Evolutionary conservation across 2,113 vertebrate species (phyloP).

Genomic region (Pogona vitticeps): DNA sequence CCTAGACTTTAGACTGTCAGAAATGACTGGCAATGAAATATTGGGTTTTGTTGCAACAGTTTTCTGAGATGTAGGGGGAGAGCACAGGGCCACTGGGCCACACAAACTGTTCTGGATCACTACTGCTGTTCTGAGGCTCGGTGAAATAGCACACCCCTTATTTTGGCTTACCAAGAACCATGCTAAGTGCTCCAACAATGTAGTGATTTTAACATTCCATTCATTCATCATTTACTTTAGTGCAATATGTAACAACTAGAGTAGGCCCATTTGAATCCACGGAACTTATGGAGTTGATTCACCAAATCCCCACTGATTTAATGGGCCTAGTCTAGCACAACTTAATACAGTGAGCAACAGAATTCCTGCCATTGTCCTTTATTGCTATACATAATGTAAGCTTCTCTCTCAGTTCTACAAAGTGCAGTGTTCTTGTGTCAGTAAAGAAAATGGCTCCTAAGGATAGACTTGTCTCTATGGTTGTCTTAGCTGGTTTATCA

Average conservation of each 20-base stretch:
- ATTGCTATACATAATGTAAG: too few relatives aligned
- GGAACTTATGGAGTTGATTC: too few relatives aligned
- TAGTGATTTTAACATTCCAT: not conserved
- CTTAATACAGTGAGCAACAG: not conserved
- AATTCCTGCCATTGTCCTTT: too few relatives aligned
- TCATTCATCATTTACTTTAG: too few relatives aligned
- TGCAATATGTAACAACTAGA: too few relatives aligned
- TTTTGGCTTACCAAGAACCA: not conserved
- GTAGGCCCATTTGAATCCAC: too few relatives aligned
- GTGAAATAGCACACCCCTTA: not conserved
- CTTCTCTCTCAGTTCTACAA: rapidly evolving
- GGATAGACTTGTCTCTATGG: not conserved
- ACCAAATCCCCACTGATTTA: too few relatives aligned
- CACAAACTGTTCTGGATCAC: not conserved
- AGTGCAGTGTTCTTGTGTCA: not conserved
- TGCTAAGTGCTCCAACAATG: not conserved
- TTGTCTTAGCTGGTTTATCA: too few relatives aligned
- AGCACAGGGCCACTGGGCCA: not conserved
- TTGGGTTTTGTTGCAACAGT: too few relatives aligned
- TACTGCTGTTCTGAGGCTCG: not conserved
- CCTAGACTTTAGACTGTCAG: not conserved
- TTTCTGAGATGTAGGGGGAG: not conserved
- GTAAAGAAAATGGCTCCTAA: not conserved
- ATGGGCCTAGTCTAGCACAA: not conserved
- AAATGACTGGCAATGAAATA: not conserved